These are phyloP conservation scores for Netelia inedita DNA, from an alignment of 2,888 invertebrate species.

Conservation along the genomic window DNA sequence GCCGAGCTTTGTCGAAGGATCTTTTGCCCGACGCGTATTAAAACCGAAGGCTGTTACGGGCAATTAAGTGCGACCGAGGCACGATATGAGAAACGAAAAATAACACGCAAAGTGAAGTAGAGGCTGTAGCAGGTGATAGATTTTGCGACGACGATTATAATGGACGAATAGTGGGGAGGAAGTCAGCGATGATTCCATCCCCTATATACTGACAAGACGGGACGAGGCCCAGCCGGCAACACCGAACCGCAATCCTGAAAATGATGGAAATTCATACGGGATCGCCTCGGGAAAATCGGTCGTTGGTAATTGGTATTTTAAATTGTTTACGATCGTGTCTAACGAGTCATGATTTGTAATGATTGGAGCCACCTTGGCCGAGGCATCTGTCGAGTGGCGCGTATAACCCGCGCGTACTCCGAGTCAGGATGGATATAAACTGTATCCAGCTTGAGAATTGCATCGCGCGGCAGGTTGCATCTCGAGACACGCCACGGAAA, in stretches of 20 bases:
- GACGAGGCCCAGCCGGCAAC: no score
- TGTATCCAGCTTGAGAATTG: constrained; percentile 31
- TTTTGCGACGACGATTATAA: constrained; percentile 39
- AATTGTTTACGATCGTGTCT: background rate
- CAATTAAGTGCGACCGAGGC: constrained; percentile 61
- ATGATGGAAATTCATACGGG: background rate
- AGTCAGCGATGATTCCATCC: constrained; percentile 20
- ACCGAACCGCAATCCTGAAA: background rate
- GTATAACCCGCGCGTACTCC: background rate
- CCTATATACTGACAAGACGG: no score
- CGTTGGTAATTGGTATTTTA: background rate
- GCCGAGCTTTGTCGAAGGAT: constrained; percentile 13
- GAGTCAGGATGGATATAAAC: constrained; percentile 31
- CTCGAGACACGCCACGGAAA: constrained; percentile 46
- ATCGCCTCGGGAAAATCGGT: background rate
- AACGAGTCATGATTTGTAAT: background rate
- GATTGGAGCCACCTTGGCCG: background rate
- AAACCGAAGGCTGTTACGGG: constrained; percentile 44
- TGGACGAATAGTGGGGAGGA: background rate
- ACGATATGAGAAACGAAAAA: constrained; percentile 36
- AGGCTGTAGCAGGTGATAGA: constrained; percentile 56
- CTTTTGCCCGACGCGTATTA: constrained; percentile 29
- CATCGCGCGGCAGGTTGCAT: constrained; percentile 52
- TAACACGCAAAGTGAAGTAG: constrained; percentile 1
- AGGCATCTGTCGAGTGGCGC: background rate